Base-by-base conservation (phyloP, 2,113 vertebrate genomes). In the Phyllostomus discolor region DNA sequence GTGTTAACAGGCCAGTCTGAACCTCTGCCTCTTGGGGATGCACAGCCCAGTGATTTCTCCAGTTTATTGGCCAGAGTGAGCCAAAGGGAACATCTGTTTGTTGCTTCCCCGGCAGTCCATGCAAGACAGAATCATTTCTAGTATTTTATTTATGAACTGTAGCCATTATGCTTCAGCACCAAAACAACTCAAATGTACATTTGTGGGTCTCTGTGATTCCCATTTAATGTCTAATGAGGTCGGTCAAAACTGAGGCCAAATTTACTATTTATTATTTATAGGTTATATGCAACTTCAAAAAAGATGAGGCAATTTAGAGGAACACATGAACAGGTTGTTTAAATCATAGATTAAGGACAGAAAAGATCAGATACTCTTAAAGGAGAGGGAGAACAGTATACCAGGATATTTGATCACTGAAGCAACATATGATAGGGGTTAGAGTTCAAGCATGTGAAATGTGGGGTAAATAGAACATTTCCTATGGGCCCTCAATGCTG, bases 121-220 rank as follows among this genome's bases (percentile, higher is more conserved):
- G 7, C 28, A 73, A 85, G 76, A 94, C 0, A 96, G 88, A 91
- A 90, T 86, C 16, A 41, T 91, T 93, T 75, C 70, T 97, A 22
- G 94, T 93, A 69, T 88, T 96, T 97, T 93, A 95, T 96, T 96
- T 96, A 97, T 96, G 67, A 97, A 90, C 67, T 59, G 20, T 46
- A 70, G 57, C 31, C 64, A 94, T 97, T 88, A 92, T n/a, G 31
- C 2, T 31, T 87, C 0, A 0, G 57, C 4, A 16, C 78, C 88
- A 73, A 90, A 86, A 95, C 66, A 93, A 86, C 43, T 9, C 26
- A 84, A 92, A 81, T 67, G 31, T 76, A 57, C 50, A 75, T 83
- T 85, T 95, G n/a, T 95, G 88, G 35, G 57, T 90, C 90, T 90
- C 88, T 82, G 9, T 43, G 50, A 90, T 73, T 97, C 62, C 38